Evolutionary conservation across 2,797 vertebrate genomes (phyloP), one percentile per base, ranked within the genome.

Genomic region (Margarornis squamiger): DNA sequence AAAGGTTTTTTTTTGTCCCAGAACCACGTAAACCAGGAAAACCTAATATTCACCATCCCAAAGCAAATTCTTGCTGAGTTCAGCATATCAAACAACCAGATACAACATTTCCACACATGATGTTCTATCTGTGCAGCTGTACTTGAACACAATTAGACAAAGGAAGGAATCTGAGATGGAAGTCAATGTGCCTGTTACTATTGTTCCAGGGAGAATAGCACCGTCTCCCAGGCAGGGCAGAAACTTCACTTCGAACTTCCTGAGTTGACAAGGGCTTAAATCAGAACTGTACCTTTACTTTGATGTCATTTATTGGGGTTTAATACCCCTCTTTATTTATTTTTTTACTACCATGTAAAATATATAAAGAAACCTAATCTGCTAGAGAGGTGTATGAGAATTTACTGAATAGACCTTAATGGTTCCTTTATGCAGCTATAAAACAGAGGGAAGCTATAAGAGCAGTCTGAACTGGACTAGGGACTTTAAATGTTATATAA

Each of bases 181-280:
- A 85, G 80, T 85, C 67, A 68, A 22, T 65, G 74, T 1, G 26
- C 36, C 59, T 77, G 26, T 87, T 85, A 41, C 90, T 89, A n/a
- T 89, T 81, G 74, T 94, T 74, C 88, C 77, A 82, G 80, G 26
- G 80, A 90, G 88, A 95, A 71, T 61, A 93, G 39, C 72, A 90
- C 32, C 1, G 14, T 62, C 86, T 90, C 66, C 34, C 65, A 71
- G 67, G 66, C 88, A 76, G 70, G 77, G 74, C 59, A 84, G 46
- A 82, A 95, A 91, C 36, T 81, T 94, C 80, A 76, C 94, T 96
- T 95, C 81, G 85, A 96, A 92, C 78, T 88, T 90, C 76, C 89
- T 92, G 55, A 94, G 89, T 92, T 90, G 93, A 94, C 91, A 96
- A 65, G 92, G 78, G 70, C 88, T 96, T 96, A 95, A 97, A 96